Percentiles rank a stretch among this genome's conserved stretches.
Conservation (phyloP, 2,113 vertebrate species). For the Scatophagus argus region DNA sequence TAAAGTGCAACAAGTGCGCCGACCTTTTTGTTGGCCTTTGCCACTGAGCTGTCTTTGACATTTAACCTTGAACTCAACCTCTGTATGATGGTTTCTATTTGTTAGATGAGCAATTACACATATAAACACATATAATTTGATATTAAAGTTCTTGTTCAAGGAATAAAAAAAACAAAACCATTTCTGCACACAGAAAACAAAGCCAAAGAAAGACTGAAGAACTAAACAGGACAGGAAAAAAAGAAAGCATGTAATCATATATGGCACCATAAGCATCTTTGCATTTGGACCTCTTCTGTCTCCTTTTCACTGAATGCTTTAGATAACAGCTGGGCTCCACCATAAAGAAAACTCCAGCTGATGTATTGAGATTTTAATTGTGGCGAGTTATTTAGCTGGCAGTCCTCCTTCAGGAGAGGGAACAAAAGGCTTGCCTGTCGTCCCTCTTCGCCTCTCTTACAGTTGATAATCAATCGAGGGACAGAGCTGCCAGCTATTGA, state of each 20-base stretch:
- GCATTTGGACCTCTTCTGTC: conserved; percentile 33
- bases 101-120: conserved; percentile 21
- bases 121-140: neutral
- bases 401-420: conserved; percentile 62
- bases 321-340: conserved; percentile 55
- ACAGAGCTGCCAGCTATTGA: conserved; percentile 80
- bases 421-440: conserved; percentile 76
- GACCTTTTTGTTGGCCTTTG: conserved; percentile 62
- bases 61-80: conserved; percentile 32
- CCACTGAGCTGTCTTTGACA: conserved; percentile 63
- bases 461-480: conserved; percentile 81
- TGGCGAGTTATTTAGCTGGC: conserved; percentile 68
- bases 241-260: conserved; percentile 27
- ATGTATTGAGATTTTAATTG: conserved; percentile 82
- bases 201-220: neutral
- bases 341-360: conserved; percentile 73
- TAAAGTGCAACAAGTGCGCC: conserved; percentile 60
- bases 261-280: conserved; percentile 1
- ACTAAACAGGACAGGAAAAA: conserved; percentile 21
- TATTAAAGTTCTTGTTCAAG: neutral
- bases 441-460: conserved; percentile 63
- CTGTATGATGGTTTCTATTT: conserved; percentile 22
- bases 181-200: neutral
- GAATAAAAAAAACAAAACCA: neutral
- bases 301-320: conserved; percentile 46